Percentiles rank a stretch among this genome's conserved stretches.
phyloP scores from a whole-genome alignment of 2,113 vertebrate species.

The Trachemys scripta region DNA sequence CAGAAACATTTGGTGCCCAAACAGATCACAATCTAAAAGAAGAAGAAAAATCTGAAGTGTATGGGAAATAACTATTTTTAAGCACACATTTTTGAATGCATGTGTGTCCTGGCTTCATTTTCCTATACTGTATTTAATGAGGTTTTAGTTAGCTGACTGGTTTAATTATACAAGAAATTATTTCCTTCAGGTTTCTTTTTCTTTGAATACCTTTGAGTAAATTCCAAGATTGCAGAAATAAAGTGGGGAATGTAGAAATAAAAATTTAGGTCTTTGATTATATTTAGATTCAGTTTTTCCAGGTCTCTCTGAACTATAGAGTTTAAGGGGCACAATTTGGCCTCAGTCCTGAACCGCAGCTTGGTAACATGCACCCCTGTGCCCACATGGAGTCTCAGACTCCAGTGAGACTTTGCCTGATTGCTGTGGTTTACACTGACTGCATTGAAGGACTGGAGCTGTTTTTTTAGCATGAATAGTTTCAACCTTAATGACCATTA shows the following conservation, averaged over 20 bases:
- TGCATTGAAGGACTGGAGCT: not conserved
- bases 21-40: not conserved
- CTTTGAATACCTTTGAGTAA: conserved; percentile 29
- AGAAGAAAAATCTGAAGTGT: not conserved
- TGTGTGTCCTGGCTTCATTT: not conserved
- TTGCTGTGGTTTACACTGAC: not conserved
- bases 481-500: not conserved
- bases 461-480: not conserved
- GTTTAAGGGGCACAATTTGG: not conserved
- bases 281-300: not conserved
- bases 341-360: not conserved
- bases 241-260: conserved; percentile 7
- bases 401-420: not conserved
- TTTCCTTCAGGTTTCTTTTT: not conserved
- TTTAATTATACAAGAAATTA: conserved; percentile 8
- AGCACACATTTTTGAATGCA: not conserved
- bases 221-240: conserved; percentile 46
- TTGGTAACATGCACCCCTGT: not conserved
- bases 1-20: not conserved
- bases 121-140: not conserved
- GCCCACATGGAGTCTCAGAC: not conserved
- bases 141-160: not conserved
- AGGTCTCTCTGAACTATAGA: not conserved
- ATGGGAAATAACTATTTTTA: not conserved
- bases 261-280: conserved; percentile 12